These are phyloP conservation scores for Mareca strepera DNA, from an alignment of 2,797 vertebrate species.

Conservation along the genomic window DNA sequence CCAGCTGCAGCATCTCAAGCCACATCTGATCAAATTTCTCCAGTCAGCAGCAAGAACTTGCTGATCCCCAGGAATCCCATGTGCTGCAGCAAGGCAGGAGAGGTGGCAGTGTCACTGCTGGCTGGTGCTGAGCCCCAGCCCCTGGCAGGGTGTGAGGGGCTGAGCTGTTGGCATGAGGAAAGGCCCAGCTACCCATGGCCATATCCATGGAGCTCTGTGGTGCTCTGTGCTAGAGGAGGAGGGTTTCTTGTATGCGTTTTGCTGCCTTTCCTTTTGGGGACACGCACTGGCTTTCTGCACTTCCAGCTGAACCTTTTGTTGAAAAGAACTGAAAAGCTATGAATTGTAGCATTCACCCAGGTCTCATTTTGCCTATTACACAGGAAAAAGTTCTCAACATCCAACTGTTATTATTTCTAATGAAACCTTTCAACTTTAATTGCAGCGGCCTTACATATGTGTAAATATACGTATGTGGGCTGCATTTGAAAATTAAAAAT, in stretches of 20 bases:
- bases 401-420: neutral
- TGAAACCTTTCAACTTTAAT: neutral
- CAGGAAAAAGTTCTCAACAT: neutral
- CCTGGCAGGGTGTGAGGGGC: neutral
- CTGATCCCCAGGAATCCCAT: neutral
- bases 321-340: neutral
- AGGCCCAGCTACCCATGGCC: neutral
- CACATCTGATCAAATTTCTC: neutral
- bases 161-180: neutral
- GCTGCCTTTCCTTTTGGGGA: neutral
- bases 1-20: conserved; percentile 32
- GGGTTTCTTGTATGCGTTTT: neutral
- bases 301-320: neutral
- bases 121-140: neutral
- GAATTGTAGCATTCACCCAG: neutral
- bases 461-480: neutral
- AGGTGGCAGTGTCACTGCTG: neutral
- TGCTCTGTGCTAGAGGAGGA: neutral
- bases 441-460: neutral
- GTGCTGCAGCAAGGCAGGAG: neutral
- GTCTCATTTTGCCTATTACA: neutral
- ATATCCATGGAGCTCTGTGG: neutral
- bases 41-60: conserved; percentile 5
- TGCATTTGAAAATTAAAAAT: neutral
- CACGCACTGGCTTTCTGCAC: neutral